These are phyloP conservation scores for Epinephelus malabaricus DNA, from an alignment of 2,797 vertebrate species.

Conservation along the genomic window DNA sequence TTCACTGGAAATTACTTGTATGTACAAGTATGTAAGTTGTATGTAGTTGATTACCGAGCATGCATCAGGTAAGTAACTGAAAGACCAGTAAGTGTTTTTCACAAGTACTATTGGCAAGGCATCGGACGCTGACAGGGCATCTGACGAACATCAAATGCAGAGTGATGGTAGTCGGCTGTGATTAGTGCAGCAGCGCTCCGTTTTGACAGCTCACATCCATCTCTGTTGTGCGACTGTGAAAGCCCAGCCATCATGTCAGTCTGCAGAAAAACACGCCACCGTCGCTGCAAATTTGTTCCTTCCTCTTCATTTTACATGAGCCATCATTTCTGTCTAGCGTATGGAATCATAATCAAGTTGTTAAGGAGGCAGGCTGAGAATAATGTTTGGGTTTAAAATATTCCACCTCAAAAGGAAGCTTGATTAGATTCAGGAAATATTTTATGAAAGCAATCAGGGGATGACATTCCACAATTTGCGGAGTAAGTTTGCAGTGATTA, in stretches of 20 bases:
- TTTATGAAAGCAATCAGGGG: conserved; percentile 56
- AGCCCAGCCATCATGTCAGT: conserved; percentile 30
- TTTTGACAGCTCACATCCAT: conserved; percentile 50
- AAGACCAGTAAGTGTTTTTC: conserved; percentile 20
- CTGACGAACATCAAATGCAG: conserved; percentile 36
- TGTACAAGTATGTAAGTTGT: no score
- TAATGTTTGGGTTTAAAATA: conserved; percentile 42
- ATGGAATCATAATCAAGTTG: conserved; percentile 43
- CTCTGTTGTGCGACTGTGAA: conserved; percentile 26
- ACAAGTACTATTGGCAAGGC: conserved; percentile 18
- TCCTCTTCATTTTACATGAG: conserved; percentile 36
- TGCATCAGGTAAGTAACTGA: conserved; percentile 29
- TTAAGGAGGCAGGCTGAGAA: conserved; percentile 41
- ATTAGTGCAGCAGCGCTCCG: conserved; percentile 39
- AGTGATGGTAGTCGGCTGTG: conserved; percentile 41
- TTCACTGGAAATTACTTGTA: not conserved
- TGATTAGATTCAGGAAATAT: conserved; percentile 48
- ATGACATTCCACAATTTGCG: conserved; percentile 34
- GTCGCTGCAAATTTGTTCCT: conserved; percentile 26
- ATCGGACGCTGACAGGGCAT: conserved; percentile 40
- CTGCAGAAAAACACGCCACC: not conserved
- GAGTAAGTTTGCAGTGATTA: conserved; percentile 56
- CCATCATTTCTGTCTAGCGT: conserved; percentile 32
- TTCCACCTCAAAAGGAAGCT: conserved; percentile 43
- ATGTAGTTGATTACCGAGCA: conserved; percentile 17